phyloP scores from a whole-genome alignment of 2,797 vertebrate genomes.

The Phataginus tricuspis region DNA sequence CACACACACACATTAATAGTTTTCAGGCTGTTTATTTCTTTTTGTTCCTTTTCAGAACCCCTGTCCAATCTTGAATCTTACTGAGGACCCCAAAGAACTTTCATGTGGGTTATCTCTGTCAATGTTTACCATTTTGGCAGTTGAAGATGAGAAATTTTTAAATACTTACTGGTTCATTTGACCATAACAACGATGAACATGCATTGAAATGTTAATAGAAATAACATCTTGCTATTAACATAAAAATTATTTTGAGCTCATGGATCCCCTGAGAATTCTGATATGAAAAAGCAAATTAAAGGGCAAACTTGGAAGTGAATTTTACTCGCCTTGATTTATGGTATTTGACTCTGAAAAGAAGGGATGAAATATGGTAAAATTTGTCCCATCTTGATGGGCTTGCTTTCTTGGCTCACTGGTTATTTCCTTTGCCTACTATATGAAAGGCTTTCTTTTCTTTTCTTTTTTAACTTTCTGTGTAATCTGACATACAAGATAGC shows the following conservation, averaged over 20 bases:
- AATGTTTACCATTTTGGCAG: background rate
- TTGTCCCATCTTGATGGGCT: background rate
- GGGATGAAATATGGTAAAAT: background rate
- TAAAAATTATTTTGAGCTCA: background rate
- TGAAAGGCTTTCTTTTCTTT: background rate
- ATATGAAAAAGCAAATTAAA: background rate
- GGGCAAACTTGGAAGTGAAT: background rate
- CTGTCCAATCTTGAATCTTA: background rate
- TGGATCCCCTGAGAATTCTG: background rate
- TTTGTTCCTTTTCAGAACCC: background rate
- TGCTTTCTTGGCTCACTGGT: background rate
- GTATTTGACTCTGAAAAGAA: background rate
- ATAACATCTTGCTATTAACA: background rate
- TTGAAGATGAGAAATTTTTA: background rate
- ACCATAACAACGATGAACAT: background rate
- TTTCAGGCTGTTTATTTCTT: background rate
- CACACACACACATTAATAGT: background rate
- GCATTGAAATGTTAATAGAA: background rate
- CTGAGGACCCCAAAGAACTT: background rate
- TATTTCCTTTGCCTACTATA: background rate
- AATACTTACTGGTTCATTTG: background rate
- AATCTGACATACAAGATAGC: background rate
- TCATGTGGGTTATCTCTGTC: background rate
- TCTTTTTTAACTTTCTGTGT: background rate
- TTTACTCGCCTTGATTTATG: background rate